Evolutionary conservation across 2,797 vertebrate species (phyloP), one percentile per base, ranked within the genome.

Genomic region (Botia almorhae): DNA sequence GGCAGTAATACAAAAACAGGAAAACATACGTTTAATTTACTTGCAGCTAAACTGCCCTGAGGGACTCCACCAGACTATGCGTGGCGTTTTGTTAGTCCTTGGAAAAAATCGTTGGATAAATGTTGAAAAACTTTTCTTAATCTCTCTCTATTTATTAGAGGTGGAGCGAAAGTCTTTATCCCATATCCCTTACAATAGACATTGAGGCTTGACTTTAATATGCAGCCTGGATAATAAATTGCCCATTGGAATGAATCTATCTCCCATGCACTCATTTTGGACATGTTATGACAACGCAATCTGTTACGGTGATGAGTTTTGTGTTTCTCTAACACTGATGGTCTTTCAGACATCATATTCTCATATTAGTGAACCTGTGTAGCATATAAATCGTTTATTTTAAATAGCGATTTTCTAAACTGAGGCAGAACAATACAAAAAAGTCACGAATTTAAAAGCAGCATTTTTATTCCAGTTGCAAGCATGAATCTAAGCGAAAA

Each of bases 221-320:
- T 90, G 86, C 89, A 91, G 86, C 84, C 69, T 76, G 71, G 73
- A 82, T 85, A 91, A 89, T 90, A 90, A 86, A 91, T 89, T 76
- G 80, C 85, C 86, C 86, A 75, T 68, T 78, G 75, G 83, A 90
- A 88, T 89, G 77, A 87, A 89, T 91, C 82, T 84, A 81, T 75
- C 84, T 85, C 83, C 82, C 85, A 74, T 36, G 74, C 68, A 87
- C 88, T 90, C 85, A 80, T 88, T 88, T 90, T 67, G 79, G 80
- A 74, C 78, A 65, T 78, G 64, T 78, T 39, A 75, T 73, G 63
- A 85, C 23, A 80, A 86, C 69, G 81, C 80, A 83, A 39, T 89
- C 81, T 88, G 85, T 91, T 88, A 74, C 43, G 55, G 43, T 39
- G 81, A 80, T 80, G 77, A 80, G 69, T 80, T 79, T 80, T 80